Base-by-base conservation (phyloP, 2,113 vertebrate species). In the Callospermophilus lateralis region DNA sequence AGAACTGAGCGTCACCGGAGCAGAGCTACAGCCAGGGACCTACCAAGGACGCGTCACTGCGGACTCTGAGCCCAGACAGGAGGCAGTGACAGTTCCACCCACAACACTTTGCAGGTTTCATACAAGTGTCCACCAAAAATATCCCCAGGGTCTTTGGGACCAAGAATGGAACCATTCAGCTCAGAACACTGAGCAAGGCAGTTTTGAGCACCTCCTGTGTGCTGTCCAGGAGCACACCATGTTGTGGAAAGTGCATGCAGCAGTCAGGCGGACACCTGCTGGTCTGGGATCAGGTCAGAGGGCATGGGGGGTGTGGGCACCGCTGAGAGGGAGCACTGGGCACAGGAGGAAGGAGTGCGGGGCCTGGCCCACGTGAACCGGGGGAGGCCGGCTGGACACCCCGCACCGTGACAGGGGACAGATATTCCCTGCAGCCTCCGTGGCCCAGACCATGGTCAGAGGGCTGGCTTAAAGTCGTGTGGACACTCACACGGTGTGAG, bases 31-130 rank as follows among this genome's bases (percentile, higher is more conserved):
- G 7, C 42, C 28, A 26, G 26, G 26, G 78, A 42, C 0, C 17
- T 3, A 0, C 6, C 12, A 28, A 20, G 39, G 45, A 30, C 1
- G 0, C 1, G 3, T 13, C 7, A 26, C 1, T 24, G 34, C 32
- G 19, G 9, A 10, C 22, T 19, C 0, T 6, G 3, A 0, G 7
- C 28, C 37, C 0, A 0, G 51, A 3, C 0, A 6, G n/a, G 20
- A 32, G n/a, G 17, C 11, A 6, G 45, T 7, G 2, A n/a, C 1
- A 34, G 0, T 3, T 79, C 70, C 30, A 3, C 6, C 8, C 10
- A 6, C 0, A 1, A 10, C 22, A 1, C 20, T 11, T 1, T 8
- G 89, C 0, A 6, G 4, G 77, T 8, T 11, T 24, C 58, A 2
- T 3, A 13, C 77, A 20, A 0, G 15, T 2, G 39, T n/a, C 55